Conservation (phyloP, 2,888 invertebrate genomes). For the Microctonus aethiopoides region DNA sequence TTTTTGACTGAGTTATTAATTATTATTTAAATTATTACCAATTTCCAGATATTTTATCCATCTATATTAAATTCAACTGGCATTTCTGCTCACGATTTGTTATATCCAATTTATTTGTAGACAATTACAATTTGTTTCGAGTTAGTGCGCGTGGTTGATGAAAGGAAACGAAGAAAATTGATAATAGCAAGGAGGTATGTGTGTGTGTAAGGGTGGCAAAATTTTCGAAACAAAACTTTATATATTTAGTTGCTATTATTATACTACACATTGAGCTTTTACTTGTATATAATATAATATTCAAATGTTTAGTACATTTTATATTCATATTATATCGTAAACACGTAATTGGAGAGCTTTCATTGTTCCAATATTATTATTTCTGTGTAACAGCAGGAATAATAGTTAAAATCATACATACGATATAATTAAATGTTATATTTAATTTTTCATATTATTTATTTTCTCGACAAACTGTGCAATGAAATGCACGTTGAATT, state of each 20-base stretch:
- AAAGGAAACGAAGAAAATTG: constrained; percentile 9
- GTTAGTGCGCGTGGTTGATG: background rate
- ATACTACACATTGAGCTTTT: no score
- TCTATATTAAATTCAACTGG: background rate
- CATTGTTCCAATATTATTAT: background rate
- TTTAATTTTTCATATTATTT: no score
- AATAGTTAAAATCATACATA: no score
- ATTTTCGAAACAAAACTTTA: no score
- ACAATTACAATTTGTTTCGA: background rate
- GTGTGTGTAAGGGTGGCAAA: no score
- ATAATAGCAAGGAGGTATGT: background rate
- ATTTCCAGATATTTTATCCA: background rate
- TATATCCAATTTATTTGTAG: background rate
- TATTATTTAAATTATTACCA: background rate
- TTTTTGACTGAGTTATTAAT: no score
- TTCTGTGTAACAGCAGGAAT: background rate
- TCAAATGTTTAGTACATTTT: background rate
- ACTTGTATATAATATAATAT: no score
- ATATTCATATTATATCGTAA: background rate
- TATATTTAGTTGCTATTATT: no score
- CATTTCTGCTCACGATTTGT: background rate
- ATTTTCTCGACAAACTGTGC: no score
- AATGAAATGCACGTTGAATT: no score
- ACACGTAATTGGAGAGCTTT: background rate
- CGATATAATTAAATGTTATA: no score